Evolutionary conservation across 1,140 invertebrate genomes (phyloP).

Genomic region (Harlomillsia oculata): DNA sequence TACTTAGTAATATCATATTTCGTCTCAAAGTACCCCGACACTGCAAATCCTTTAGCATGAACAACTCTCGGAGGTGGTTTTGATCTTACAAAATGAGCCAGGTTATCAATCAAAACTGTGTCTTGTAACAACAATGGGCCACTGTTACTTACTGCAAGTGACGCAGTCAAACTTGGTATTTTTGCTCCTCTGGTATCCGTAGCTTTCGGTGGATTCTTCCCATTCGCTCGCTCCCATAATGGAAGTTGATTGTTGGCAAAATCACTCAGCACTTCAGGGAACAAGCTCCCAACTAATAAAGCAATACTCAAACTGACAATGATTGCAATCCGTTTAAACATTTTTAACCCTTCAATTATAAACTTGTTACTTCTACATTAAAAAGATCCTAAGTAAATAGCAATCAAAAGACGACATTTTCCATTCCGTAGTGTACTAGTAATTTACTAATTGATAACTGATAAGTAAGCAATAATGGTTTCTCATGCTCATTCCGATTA

Average conservation of each 20-base stretch:
- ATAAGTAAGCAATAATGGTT: no score
- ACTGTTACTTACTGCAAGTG: slow-evolving; percentile 60
- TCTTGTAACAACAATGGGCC: slow-evolving; percentile 85
- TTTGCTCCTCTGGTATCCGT: slow-evolving; percentile 43
- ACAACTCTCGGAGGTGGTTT: slow-evolving; percentile 94
- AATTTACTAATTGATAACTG: no score
- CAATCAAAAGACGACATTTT: no score
- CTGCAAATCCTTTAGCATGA: slow-evolving; percentile 73
- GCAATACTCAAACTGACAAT: no score
- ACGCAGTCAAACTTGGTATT: slow-evolving; percentile 47
- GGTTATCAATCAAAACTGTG: slow-evolving; percentile 71
- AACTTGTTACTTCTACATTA: no score
- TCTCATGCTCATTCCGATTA: no score
- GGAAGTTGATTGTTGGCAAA: background rate
- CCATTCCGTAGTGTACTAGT: no score
- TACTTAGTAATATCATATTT: slow-evolving; percentile 12
- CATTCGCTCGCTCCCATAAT: background rate
- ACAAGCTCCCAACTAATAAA: no score
- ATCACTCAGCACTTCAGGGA: no score
- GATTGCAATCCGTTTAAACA: no score
- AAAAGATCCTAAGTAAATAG: no score
- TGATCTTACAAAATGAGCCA: slow-evolving; percentile 80
- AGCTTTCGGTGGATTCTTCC: background rate
- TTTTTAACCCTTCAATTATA: no score
- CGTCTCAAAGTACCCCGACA: slow-evolving; percentile 15